Conservation (phyloP, 2,113 vertebrate genomes). For the Rhinolophus ferrumequinum region DNA sequence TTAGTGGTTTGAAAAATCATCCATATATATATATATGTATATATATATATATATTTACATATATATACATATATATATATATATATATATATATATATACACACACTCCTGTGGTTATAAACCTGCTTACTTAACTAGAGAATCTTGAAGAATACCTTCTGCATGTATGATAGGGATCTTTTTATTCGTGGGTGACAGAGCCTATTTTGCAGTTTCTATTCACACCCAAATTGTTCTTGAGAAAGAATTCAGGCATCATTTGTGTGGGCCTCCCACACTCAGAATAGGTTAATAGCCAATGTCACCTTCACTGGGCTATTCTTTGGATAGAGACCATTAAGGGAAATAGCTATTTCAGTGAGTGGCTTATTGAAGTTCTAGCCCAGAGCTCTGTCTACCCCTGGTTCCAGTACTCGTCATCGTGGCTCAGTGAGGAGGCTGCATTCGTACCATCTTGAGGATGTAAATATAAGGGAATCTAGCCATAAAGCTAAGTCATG, state of each 20-base stretch:
- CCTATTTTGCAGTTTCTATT: conserved; percentile 70
- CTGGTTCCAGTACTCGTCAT: conserved; percentile 15
- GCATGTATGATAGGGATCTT: conserved; percentile 58
- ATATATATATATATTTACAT: too few species aligned
- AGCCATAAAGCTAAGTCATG: not conserved
- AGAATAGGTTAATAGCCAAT: conserved; percentile 74
- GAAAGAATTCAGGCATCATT: conserved; percentile 71
- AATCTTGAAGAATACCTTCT: conserved; percentile 63
- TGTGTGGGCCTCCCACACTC: conserved; percentile 60
- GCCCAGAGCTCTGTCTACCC: conserved; percentile 65
- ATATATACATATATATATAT: too few species aligned
- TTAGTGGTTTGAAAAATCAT: conserved; percentile 67
- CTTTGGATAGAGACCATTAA: conserved; percentile 74
- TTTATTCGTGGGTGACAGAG: conserved; percentile 65
- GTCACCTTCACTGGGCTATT: conserved; percentile 70
- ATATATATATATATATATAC: too few species aligned
- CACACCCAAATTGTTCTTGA: conserved; percentile 77
- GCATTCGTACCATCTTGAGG: not conserved
- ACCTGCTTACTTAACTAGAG: conserved; percentile 59
- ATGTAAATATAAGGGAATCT: not conserved
- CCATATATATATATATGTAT: conserved; percentile 18
- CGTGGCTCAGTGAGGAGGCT: not conserved
- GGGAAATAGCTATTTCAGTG: conserved; percentile 72
- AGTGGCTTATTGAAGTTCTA: conserved; percentile 75
- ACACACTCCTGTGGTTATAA: not conserved